These are phyloP conservation scores for Tipula lateralis DNA, from an alignment of 2,888 invertebrate species.

Conservation along the genomic window DNA sequence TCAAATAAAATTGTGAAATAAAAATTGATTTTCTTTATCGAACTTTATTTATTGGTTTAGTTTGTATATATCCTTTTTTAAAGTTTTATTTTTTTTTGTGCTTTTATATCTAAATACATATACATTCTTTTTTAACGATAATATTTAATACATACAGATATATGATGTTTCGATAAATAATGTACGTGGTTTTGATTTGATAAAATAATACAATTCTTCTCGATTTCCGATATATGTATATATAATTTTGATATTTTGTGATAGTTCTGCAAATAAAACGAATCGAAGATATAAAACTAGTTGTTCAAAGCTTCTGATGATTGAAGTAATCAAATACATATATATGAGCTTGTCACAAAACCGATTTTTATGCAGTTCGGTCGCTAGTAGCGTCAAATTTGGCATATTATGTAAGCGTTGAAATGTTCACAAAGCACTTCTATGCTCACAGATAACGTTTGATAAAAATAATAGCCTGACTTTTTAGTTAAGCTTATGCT, in stretches of 20 bases:
- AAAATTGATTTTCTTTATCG: slow-evolving; percentile 15
- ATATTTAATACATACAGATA: background rate
- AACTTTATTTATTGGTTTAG: slow-evolving; percentile 9
- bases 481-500: too few species aligned
- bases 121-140: background rate
- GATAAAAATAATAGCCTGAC: too few species aligned
- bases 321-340: background rate
- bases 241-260: background rate
- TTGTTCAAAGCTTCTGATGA: background rate
- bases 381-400: too few species aligned
- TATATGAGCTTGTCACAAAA: too few species aligned
- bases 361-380: too few species aligned
- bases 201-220: background rate
- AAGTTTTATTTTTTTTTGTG: background rate
- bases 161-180: background rate
- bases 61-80: background rate
- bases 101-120: background rate
- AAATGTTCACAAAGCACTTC: too few species aligned
- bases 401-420: too few species aligned
- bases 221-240: background rate
- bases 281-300: background rate
- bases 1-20: slow-evolving; percentile 11
- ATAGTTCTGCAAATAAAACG: too few species aligned
- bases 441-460: too few species aligned
- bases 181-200: background rate